Evolutionary conservation across 2,113 vertebrate genomes (phyloP).

Genomic region (Nyctibius bracteatus): DNA sequence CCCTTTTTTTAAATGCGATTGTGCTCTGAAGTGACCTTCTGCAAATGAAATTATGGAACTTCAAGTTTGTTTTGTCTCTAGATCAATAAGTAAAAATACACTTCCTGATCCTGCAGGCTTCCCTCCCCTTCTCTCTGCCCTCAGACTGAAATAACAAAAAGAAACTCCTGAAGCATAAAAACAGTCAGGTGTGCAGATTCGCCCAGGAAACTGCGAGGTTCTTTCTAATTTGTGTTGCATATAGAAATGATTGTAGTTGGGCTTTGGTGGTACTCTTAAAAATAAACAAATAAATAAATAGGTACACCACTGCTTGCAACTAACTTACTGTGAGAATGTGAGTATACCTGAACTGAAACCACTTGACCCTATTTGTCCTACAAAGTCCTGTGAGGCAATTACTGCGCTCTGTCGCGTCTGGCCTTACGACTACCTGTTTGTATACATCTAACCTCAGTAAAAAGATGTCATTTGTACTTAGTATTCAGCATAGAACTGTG

Average conservation of each 20-base stretch:
- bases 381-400: background rate
- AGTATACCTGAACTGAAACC: background rate
- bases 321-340: background rate
- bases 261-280: background rate
- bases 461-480: background rate
- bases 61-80: background rate
- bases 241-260: background rate
- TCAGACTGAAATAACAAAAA: background rate
- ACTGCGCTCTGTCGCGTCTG: background rate
- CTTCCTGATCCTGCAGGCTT: background rate
- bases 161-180: background rate
- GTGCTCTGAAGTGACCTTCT: background rate
- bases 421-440: background rate
- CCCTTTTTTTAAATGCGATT: fast-evolving
- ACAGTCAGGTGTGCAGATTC: background rate
- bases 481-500: background rate
- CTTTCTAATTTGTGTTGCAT: background rate
- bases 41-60: background rate
- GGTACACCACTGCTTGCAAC: background rate
- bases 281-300: background rate
- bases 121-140: background rate
- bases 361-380: background rate
- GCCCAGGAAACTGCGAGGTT: background rate
- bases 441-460: background rate
- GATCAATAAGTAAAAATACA: background rate